Conservation (phyloP, 2,113 vertebrate genomes). For the Hippolais icterina region DNA sequence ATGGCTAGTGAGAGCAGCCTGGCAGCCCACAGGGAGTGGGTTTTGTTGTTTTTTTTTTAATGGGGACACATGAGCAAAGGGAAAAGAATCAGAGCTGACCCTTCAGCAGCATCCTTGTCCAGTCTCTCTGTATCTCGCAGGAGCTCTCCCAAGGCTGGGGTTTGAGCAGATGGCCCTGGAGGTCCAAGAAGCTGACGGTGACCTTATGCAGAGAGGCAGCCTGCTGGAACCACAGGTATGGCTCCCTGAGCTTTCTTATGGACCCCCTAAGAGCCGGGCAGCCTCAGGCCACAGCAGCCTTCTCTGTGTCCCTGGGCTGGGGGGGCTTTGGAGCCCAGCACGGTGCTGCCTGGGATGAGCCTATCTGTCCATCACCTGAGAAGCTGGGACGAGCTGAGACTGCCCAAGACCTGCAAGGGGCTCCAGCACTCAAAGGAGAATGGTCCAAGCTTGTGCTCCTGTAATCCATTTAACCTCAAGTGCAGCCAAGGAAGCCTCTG, state of each 20-base stretch:
- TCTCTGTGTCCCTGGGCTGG: background rate
- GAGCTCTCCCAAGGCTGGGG: constrained; percentile 31
- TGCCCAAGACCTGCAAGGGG: background rate
- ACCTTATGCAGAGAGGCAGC: constrained; percentile 69
- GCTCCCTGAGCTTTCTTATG: background rate
- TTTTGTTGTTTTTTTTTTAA: background rate
- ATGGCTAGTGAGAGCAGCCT: background rate
- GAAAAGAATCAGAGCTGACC: background rate
- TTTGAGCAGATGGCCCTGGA: constrained; percentile 67
- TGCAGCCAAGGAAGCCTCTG: background rate
- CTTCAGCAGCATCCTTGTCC: background rate
- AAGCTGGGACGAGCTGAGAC: background rate
- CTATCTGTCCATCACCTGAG: background rate
- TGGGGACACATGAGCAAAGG: accelerated
- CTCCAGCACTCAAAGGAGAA: background rate
- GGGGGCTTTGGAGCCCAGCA: background rate
- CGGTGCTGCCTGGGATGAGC: background rate
- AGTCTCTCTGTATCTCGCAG: constrained; percentile 42
- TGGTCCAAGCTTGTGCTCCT: background rate
- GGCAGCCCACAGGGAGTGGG: background rate
- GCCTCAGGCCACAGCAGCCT: background rate
- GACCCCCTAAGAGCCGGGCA: background rate
- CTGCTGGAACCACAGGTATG: constrained; percentile 79
- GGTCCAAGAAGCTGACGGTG: constrained; percentile 68
- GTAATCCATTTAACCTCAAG: background rate